Evolutionary conservation across 2,113 vertebrate species (phyloP), one percentile per base, ranked within the genome.

Genomic region (Seriola dumerili): DNA sequence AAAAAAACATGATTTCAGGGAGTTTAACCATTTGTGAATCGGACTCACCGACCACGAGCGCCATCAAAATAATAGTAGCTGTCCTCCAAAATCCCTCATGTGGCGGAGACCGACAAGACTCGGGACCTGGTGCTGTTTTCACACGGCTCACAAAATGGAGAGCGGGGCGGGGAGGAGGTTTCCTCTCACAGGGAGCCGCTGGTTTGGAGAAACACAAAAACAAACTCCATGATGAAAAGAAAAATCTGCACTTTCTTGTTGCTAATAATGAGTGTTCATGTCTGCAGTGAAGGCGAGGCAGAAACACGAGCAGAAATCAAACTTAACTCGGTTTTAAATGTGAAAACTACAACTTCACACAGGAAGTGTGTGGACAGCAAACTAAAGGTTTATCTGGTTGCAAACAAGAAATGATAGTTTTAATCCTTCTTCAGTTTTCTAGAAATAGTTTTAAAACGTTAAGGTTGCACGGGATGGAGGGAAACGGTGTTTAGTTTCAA

Each of bases 141-240:
- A 40, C 63, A 12, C 0, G 52, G 69, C 63, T 3, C 67, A 81
- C 86, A 81, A 80, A 67, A 85, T 83, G 81, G 88, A 88, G 85
- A 46, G 72, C 21, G 58, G 25, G 61, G 48, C 21, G 55, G 21
- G 57, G 25, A 1, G 13, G 32, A 5, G 64, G 11, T 2, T 8
- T 48, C 38, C 10, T 52, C 32, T 29, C 11, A 13, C 23, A 38
- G 29, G 40, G 42, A 44, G 1, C 48, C 48, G 19, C 63, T 13
- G 32, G 19, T 62, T 4, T 38, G 55, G 14, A 63, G 68, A 38
- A 58, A 72, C 17, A 40, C 34, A 42, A 32, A 44, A 32, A 48
- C 17, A 54, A 38, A 48, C 13, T 42, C 40, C 40, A 42, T 10
- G 40, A 42, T 10, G 8, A 42, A 10, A 8, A 42, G 40, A 42